Base-by-base conservation (phyloP, 2,113 vertebrate genomes). In the Dromiciops gliroides region DNA sequence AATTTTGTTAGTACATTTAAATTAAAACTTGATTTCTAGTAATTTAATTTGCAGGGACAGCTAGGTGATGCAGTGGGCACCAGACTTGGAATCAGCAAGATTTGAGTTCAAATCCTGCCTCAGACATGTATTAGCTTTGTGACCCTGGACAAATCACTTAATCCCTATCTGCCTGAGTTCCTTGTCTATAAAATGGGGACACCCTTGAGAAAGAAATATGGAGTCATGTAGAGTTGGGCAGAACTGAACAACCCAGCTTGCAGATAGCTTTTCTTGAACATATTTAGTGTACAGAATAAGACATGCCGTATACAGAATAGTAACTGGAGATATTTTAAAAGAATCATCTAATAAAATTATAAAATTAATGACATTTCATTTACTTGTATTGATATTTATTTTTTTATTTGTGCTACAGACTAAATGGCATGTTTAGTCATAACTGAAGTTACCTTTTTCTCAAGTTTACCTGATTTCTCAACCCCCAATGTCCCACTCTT, bases 361-460 rank as follows among this genome's bases (percentile, higher is more conserved):
- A 88, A 51, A 49, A 94, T 83, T 26, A 56, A 93, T 95, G 94
- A 92, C 96, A 92, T 49, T 92, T 23, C 94, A 95, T 95, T 96
- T 94, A 44, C 75, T 96, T 95, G 95, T 92, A 95, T 96, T 90
- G 48, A 88, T 91, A 3, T 95, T 96, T 96, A 49, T 89, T 12
- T 56, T 96, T 94, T 52, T 88, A n/a, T 96, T 93, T 94, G 75
- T 93, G 83, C 91, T 97, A 9, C 94, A 53, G 11, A 28, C 51
- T 89, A 90, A 49, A 49, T 96, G 51, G 92, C 48, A 95, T 67
- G 51, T 95, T 97, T 56, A 97, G 91, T 96, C 60, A 94, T 51
- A 96, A 60, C 50, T 94, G 92, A 90, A 94, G 91, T 53, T 93
- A 31, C 93, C 26, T 37, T 93, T 92, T n/a, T n/a, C n/a, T n/a